Evolutionary conservation across 2,888 invertebrate genomes (phyloP).

Genomic region (Limnephilus rhombicus): DNA sequence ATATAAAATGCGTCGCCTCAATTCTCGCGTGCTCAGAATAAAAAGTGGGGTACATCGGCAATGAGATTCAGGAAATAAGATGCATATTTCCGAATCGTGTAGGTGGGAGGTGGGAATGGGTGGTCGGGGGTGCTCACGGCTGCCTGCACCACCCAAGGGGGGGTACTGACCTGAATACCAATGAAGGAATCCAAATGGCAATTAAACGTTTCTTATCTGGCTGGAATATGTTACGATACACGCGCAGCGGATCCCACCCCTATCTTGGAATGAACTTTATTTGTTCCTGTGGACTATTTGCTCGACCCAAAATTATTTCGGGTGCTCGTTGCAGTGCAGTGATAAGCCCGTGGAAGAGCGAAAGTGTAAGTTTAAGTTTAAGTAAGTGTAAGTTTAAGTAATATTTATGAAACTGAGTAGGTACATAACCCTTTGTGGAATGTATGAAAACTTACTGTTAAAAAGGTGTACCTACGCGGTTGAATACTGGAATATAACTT

Average conservation of each 20-base stretch:
- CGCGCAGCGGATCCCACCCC: not conserved
- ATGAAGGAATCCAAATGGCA: slow-evolving; percentile 15
- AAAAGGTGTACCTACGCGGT: too few species aligned
- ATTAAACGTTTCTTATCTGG: slow-evolving; percentile 36
- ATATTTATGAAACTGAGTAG: too few species aligned
- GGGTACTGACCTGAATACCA: slow-evolving; percentile 28
- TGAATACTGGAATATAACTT: too few species aligned
- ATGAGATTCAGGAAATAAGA: slow-evolving; percentile 52
- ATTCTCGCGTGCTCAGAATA: slow-evolving; percentile 53
- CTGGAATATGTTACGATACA: slow-evolving; percentile 5
- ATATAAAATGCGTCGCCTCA: slow-evolving; percentile 57
- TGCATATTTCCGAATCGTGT: slow-evolving; percentile 49
- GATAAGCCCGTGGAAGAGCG: not conserved
- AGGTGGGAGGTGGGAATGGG: not conserved
- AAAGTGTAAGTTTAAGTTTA: not conserved
- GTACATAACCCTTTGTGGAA: not conserved
- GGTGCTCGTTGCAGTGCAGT: not conserved
- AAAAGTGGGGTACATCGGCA: slow-evolving; percentile 38
- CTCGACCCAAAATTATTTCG: not conserved
- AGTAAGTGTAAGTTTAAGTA: too few species aligned
- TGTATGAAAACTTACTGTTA: too few species aligned
- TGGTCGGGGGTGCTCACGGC: not conserved
- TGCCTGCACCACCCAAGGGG: slow-evolving; percentile 15
- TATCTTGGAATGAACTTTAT: not conserved
- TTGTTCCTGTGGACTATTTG: not conserved